These are phyloP conservation scores for Chauna torquata DNA, from an alignment of 2,113 vertebrate genomes.

Conservation along the genomic window DNA sequence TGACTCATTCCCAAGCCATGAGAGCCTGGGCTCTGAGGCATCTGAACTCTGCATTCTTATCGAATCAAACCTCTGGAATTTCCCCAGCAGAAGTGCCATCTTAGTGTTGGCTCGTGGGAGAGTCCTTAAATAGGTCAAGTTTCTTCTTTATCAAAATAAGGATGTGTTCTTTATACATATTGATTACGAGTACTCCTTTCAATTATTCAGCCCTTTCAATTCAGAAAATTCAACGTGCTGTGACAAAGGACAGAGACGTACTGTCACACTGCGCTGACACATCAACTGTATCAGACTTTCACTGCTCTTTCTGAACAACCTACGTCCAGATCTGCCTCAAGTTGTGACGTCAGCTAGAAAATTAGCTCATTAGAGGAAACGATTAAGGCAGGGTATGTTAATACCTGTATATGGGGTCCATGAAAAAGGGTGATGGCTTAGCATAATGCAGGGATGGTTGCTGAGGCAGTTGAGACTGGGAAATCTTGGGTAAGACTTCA, in stretches of 20 bases:
- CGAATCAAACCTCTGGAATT: slow-evolving; percentile 64
- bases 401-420: slow-evolving; percentile 99
- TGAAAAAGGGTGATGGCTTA: slow-evolving; percentile 98
- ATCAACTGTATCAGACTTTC: background rate
- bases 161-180: slow-evolving; percentile 2
- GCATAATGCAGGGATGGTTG: slow-evolving; percentile 94
- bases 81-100: slow-evolving; percentile 65
- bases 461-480: slow-evolving; percentile 86
- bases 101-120: slow-evolving; percentile 53
- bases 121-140: slow-evolving; percentile 58
- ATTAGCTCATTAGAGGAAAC: background rate
- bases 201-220: background rate
- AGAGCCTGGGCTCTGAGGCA: slow-evolving; percentile 4
- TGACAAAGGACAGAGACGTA: background rate
- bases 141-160: slow-evolving; percentile 55
- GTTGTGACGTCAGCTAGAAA: background rate
- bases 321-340: background rate
- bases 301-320: background rate
- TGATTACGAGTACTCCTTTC: background rate
- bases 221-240: background rate
- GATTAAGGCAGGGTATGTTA: slow-evolving; percentile 80
- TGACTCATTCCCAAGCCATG: slow-evolving; percentile 67
- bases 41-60: slow-evolving; percentile 66
- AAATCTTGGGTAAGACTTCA: slow-evolving; percentile 83
- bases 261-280: background rate